These are phyloP conservation scores for Diaphora mendica DNA, from an alignment of 2,888 invertebrate genomes.

Conservation along the genomic window DNA sequence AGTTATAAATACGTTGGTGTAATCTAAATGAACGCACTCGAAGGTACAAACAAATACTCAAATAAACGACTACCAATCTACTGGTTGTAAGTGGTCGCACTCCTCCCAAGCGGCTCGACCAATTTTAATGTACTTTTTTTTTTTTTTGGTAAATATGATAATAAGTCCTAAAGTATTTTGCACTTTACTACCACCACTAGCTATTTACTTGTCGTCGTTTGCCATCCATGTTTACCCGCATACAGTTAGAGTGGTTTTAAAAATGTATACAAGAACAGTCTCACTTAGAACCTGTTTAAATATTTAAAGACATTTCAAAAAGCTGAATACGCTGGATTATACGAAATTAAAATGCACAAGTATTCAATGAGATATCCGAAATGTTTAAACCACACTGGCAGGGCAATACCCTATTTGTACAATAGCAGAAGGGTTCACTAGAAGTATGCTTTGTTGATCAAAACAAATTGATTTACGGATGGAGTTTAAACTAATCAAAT, in stretches of 20 bases:
- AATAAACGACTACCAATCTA: no score
- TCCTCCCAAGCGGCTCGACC: no score
- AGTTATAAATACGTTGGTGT: no score
- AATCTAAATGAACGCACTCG: no score
- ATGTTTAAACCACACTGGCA: not conserved
- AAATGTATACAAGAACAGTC: not conserved
- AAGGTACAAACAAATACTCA: no score
- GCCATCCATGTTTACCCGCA: not conserved
- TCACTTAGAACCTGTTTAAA: not conserved
- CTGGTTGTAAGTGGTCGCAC: no score
- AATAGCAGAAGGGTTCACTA: not conserved
- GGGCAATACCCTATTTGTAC: not conserved
- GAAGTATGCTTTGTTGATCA: constrained; percentile 5
- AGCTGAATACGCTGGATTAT: not conserved
- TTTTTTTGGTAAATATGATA: no score
- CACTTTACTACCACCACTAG: no score
- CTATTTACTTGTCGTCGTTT: no score
- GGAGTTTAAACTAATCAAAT: constrained; percentile 4
- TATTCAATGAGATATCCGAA: not conserved
- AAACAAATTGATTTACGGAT: not conserved
- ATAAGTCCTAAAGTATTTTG: no score
- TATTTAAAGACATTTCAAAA: not conserved
- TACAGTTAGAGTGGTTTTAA: not conserved
- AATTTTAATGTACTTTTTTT: no score
- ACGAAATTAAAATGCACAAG: not conserved